A percentile compares a stretch with the other conserved stretches of the same genome.
Conservation (phyloP, 1,140 invertebrate genomes). For the Aphelinus certus region DNA sequence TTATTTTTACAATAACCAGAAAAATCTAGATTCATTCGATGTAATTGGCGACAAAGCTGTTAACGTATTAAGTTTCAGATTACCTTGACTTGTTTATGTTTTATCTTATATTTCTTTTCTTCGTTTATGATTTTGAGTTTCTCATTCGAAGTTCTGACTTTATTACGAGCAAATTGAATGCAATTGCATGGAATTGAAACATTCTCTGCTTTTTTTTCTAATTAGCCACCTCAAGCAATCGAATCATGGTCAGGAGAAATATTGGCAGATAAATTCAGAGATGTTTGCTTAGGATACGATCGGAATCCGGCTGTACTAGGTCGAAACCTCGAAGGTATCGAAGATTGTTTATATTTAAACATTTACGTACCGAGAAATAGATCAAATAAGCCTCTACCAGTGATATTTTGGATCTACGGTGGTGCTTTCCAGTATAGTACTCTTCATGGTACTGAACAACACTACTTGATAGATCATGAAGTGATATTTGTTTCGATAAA, state of each 20-base stretch:
- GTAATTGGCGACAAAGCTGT: too few species aligned
- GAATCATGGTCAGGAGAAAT: neutral
- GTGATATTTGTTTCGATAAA: conserved; percentile 73
- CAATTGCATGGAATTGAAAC: too few species aligned
- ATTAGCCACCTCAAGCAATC: neutral
- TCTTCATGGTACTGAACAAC: neutral
- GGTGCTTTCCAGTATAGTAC: neutral
- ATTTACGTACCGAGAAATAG: neutral
- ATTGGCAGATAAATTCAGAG: neutral
- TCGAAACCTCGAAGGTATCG: neutral
- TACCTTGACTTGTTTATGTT: too few species aligned
- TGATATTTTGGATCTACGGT: too few species aligned
- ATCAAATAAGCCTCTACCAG: neutral
- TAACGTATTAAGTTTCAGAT: too few species aligned
- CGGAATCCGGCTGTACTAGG: neutral
- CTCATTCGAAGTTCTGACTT: too few species aligned
- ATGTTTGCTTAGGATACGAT: neutral
- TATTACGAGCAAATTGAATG: too few species aligned
- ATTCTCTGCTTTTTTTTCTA: too few species aligned
- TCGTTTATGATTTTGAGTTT: too few species aligned
- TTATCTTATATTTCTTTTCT: too few species aligned
- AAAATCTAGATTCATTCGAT: too few species aligned
- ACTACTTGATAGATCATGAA: neutral
- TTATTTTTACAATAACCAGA: too few species aligned
- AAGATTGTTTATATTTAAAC: neutral